Base-by-base conservation (phyloP, 2,888 invertebrate species). In the Neoscelio sp. region DNA sequence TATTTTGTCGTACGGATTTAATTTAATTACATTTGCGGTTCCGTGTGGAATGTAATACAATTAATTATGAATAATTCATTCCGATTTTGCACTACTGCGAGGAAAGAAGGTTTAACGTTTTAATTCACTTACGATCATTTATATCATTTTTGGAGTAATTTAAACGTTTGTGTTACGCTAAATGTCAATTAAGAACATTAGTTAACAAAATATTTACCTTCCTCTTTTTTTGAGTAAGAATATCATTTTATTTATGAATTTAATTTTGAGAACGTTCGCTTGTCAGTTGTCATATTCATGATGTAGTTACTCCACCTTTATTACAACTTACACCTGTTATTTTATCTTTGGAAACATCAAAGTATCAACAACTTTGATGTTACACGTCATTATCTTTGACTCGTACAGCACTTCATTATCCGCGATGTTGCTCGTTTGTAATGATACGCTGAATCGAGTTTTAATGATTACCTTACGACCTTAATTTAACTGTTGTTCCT, bases 1-100 rank as follows among this genome's bases (percentile, higher is more conserved):
- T 38, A 64, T 64, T 64, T 48, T 48, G 62, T 48, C 48, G 26
- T 48, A 17, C 18, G 48, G 38, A 26, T 48, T 64, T 64, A 64
- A 64, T 64, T 64, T 64, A 48, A 64, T 64, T 64, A 64, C 48
- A 6, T 48, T 48, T 26, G 26, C 17, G 48, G 46, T 38, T 48
- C 38, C 10, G 62, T 12, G 26, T 38, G 38, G 62, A 48, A 38
- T 48, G 35, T 64, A 23, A 48, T 48, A 48, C 35, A 64, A 48
- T 64, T 48, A 23, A 64, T 20, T 64, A n/a, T 38, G 48, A 35
- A 64, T 17, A 10, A 42, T 58, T 18, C 20, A 6, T 46, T 35
- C 10, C 7, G 44, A 13, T 44, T 20, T 33, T 42, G 30, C n/a
- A n/a, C n/a, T n/a, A n/a, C n/a, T n/a, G n/a, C n/a, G n/a, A n/a